Conservation (phyloP, 1,140 invertebrate species). For the Drosophila orosa region DNA sequence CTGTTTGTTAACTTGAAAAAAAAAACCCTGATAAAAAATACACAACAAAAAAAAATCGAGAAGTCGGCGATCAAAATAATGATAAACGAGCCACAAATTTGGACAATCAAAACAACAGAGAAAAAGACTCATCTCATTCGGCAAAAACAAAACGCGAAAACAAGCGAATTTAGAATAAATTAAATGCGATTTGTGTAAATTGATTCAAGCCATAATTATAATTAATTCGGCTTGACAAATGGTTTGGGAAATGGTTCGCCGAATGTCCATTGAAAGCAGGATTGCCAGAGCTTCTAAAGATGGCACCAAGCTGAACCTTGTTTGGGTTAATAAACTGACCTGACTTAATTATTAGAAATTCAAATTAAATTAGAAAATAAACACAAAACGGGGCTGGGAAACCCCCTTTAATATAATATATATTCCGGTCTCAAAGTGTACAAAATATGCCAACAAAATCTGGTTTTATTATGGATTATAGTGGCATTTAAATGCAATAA, state of each 20-base stretch:
- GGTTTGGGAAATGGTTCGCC: constrained; percentile 18
- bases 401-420: not conserved
- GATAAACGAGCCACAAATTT: constrained; percentile 51
- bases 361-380: not conserved
- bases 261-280: constrained; percentile 6
- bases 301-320: not conserved
- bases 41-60: constrained; percentile 5
- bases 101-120: constrained; percentile 38
- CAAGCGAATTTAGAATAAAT: constrained; percentile 33
- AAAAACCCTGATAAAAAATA: constrained; percentile 8
- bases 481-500: not conserved
- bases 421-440: not conserved
- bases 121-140: constrained; percentile 26
- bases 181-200: constrained; percentile 40
- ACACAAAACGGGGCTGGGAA: not conserved
- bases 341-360: not conserved
- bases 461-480: not conserved
- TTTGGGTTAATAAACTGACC: not conserved
- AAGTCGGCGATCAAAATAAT: constrained; percentile 19
- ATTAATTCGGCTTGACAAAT: constrained; percentile 48
- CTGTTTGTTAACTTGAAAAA: not conserved
- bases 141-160: constrained; percentile 1
- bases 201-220: constrained; percentile 39
- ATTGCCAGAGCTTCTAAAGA: constrained; percentile 2
- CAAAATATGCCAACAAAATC: not conserved